These are phyloP conservation scores for Mesocricetus auratus DNA, from an alignment of 2,113 vertebrate species.

Conservation along the genomic window DNA sequence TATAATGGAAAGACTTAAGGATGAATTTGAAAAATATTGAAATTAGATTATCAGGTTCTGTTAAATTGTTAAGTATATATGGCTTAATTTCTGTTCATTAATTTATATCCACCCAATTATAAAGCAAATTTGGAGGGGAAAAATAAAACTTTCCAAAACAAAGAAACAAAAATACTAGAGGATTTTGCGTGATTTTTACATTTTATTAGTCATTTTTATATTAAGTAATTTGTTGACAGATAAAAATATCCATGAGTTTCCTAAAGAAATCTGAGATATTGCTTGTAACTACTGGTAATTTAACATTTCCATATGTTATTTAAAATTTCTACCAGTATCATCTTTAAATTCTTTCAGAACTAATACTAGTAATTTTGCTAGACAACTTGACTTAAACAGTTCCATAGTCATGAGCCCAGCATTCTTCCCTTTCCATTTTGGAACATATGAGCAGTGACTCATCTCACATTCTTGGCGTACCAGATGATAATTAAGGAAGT, in stretches of 20 bases:
- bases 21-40: neutral
- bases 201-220: neutral
- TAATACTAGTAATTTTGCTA: constrained; percentile 32
- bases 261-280: neutral
- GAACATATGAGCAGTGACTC: constrained; percentile 39
- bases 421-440: constrained; percentile 39
- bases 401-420: neutral
- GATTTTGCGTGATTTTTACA: neutral
- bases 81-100: neutral
- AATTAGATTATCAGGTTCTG: neutral
- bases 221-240: neutral
- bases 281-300: constrained; percentile 31
- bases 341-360: constrained; percentile 51
- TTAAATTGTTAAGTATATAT: neutral
- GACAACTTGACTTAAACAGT: neutral
- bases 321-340: constrained; percentile 11
- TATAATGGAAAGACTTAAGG: neutral
- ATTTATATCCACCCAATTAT: neutral
- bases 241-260: neutral
- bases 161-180: constrained; percentile 2
- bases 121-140: neutral
- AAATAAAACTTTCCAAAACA: neutral
- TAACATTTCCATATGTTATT: constrained; percentile 22
- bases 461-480: constrained; percentile 17
- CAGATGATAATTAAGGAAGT: constrained; percentile 62